These are phyloP conservation scores for Oxyura jamaicensis DNA, from an alignment of 2,113 vertebrate genomes.

Conservation along the genomic window DNA sequence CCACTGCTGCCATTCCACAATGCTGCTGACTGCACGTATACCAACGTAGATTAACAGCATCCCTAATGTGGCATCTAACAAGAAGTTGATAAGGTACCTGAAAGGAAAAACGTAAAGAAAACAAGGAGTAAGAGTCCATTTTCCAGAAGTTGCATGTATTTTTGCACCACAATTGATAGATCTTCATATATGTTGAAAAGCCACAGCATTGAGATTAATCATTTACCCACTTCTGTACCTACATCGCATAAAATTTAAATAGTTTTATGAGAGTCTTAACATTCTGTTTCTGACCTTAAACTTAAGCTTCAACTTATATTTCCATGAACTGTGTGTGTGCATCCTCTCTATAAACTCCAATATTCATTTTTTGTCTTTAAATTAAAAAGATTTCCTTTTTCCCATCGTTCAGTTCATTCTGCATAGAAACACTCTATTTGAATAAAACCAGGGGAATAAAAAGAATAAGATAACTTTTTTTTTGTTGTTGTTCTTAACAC, in stretches of 20 bases:
- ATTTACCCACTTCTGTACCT: background rate
- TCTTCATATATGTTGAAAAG: background rate
- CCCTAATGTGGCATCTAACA: constrained; percentile 93
- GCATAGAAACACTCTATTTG: background rate
- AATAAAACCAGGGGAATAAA: background rate
- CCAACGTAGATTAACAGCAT: constrained; percentile 97
- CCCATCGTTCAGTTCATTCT: background rate
- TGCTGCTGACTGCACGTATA: constrained; percentile 85
- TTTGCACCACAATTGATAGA: background rate
- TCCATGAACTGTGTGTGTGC: background rate
- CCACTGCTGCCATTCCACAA: constrained; percentile 98
- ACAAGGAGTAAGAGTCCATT: background rate
- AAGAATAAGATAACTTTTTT: background rate
- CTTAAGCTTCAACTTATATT: background rate
- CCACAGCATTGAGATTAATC: background rate
- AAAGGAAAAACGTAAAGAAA: background rate
- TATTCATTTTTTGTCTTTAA: background rate
- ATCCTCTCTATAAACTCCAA: background rate
- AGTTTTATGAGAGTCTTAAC: background rate
- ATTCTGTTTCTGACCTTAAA: background rate
- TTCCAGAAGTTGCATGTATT: background rate
- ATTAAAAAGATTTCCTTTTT: background rate
- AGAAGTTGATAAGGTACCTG: constrained; percentile 98
- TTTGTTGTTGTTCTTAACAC: background rate
- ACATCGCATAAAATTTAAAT: background rate